Conservation (phyloP, 2,113 vertebrate genomes). For the Brachionichthys hirsutus region DNA sequence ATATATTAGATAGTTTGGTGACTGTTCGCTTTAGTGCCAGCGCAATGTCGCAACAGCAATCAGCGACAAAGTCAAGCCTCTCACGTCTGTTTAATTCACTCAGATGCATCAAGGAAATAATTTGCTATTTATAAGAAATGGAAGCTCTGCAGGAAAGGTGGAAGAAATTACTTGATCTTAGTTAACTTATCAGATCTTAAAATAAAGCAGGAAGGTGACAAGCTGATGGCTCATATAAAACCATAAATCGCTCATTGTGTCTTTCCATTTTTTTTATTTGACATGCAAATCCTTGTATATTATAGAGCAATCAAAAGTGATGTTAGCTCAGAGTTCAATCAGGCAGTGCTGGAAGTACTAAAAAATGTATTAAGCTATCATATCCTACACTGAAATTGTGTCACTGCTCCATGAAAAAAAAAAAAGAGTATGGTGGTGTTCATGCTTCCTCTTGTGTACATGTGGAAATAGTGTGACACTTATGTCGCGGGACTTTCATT, state of each 20-base stretch:
- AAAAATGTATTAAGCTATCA: slow-evolving; percentile 4
- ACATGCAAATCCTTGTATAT: slow-evolving; percentile 29
- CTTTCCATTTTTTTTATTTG: slow-evolving; percentile 18
- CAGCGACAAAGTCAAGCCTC: no score
- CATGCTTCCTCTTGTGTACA: slow-evolving; percentile 9
- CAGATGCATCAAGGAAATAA: neutral
- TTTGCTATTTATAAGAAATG: neutral
- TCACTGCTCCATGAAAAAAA: slow-evolving; percentile 11
- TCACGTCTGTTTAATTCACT: no score
- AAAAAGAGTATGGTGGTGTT: slow-evolving; percentile 11
- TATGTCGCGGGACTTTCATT: slow-evolving; percentile 37
- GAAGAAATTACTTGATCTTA: no score
- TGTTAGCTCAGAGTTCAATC: slow-evolving; percentile 12
- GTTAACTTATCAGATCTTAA: neutral
- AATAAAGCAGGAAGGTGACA: neutral
- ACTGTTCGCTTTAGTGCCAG: no score
- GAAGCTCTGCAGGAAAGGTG: no score
- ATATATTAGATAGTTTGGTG: no score
- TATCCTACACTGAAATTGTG: no score
- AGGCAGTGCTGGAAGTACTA: slow-evolving; percentile 17
- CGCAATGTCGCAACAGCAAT: no score
- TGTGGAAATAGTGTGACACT: slow-evolving; percentile 44
- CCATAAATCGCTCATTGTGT: neutral
- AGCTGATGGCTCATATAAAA: neutral
- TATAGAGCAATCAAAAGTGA: slow-evolving; percentile 4